Evolutionary conservation across 1,140 invertebrate species (phyloP).

Genomic region (Plodia interpunctella): DNA sequence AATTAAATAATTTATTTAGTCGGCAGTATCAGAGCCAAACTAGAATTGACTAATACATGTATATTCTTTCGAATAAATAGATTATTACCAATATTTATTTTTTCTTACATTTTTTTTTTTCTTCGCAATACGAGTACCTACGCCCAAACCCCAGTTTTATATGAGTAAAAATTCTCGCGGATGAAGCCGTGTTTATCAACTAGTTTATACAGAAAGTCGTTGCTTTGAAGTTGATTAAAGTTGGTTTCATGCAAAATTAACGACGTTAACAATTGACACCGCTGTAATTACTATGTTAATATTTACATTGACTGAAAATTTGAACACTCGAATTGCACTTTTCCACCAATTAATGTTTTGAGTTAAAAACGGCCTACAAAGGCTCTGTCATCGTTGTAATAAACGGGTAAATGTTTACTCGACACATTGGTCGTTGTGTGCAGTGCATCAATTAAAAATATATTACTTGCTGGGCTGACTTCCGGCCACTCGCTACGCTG

Average conservation of each 20-base stretch:
- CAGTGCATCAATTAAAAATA: conserved; percentile 73
- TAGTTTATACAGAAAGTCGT: no score
- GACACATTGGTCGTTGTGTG: conserved; percentile 62
- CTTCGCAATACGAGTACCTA: no score
- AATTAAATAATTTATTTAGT: no score
- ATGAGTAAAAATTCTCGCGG: no score
- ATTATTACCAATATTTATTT: no score
- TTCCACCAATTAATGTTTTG: conserved; percentile 64
- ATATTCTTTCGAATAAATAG: no score
- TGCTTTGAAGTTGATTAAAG: background rate
- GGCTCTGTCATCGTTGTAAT: conserved; percentile 51
- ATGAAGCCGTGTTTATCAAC: no score
- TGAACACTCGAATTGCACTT: conserved; percentile 62
- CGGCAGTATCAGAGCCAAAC: no score
- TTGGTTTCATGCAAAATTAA: conserved; percentile 23
- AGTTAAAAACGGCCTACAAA: conserved; percentile 59
- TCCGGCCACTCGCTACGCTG: conserved; percentile 31
- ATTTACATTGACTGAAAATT: conserved; percentile 49
- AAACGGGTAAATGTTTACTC: conserved; percentile 64
- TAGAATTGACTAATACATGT: no score
- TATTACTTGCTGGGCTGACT: conserved; percentile 53
- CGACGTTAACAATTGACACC: conserved; percentile 35
- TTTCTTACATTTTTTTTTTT: no score
- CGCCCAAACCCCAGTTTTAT: no score
- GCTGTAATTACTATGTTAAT: conserved; percentile 54